A percentile compares a stretch with the other conserved stretches of the same genome.
These are phyloP conservation scores for Channa maculata DNA, from an alignment of 2,113 vertebrate genomes.

Conservation along the genomic window DNA sequence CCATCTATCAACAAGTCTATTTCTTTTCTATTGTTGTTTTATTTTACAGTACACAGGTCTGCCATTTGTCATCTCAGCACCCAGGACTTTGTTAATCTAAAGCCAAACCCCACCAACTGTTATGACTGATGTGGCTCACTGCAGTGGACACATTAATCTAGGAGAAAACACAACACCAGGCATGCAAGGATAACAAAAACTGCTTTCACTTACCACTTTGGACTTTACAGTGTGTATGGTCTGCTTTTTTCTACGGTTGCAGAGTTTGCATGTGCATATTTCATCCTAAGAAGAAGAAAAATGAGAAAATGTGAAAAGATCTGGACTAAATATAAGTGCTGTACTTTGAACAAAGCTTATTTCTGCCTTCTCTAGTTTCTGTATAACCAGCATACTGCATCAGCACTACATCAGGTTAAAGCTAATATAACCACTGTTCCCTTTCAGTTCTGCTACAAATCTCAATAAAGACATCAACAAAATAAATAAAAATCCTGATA, in stretches of 20 bases:
- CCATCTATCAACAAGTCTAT: neutral
- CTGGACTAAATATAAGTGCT: slow-evolving; percentile 34
- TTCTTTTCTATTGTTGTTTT: slow-evolving; percentile 2
- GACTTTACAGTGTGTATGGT: slow-evolving; percentile 72
- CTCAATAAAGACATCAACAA: slow-evolving; percentile 72
- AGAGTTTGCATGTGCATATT: slow-evolving; percentile 81
- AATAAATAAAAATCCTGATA: slow-evolving; percentile 54
- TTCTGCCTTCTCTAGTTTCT: slow-evolving; percentile 12
- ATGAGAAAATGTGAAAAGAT: neutral
- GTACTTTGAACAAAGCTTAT: slow-evolving; percentile 4
- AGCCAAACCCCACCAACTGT: slow-evolving; percentile 36
- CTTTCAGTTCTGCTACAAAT: slow-evolving; percentile 49
- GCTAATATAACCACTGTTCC: slow-evolving; percentile 12
- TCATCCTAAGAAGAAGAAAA: slow-evolving; percentile 75
- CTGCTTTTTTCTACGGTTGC: slow-evolving; percentile 70
- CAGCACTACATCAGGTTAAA: slow-evolving; percentile 15
- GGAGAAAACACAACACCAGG: slow-evolving; percentile 48
- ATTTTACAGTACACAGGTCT: neutral
- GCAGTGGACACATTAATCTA: slow-evolving; percentile 34
- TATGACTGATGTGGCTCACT: slow-evolving; percentile 48
- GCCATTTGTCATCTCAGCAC: slow-evolving; percentile 31
- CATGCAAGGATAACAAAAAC: slow-evolving; percentile 61
- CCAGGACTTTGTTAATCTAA: slow-evolving; percentile 17
- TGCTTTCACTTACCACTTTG: slow-evolving; percentile 79
- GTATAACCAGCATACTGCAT: neutral